These are phyloP conservation scores for Desoria tigrina DNA, from an alignment of 2,888 invertebrate species.

Conservation along the genomic window DNA sequence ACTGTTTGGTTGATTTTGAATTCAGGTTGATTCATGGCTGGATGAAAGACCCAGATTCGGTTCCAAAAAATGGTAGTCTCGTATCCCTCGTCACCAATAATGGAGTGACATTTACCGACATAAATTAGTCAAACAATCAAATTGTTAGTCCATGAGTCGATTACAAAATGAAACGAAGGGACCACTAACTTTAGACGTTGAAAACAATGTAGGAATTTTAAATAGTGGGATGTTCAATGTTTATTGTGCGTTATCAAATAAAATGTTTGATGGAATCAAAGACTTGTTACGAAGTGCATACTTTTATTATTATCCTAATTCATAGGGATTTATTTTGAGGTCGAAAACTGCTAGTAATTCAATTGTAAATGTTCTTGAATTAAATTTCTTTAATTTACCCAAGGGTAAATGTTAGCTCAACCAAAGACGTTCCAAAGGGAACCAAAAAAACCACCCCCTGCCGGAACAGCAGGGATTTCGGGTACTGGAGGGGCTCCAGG, in stretches of 20 bases:
- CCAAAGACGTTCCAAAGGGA: neutral
- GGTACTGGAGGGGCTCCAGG: neutral
- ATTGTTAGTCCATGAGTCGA: neutral
- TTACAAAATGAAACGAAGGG: conserved; percentile 13
- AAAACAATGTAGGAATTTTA: too few species aligned
- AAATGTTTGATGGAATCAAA: too few species aligned
- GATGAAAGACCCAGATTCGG: conserved; percentile 74
- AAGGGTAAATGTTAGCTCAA: too few species aligned
- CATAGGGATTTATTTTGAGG: too few species aligned
- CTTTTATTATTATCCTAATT: too few species aligned
- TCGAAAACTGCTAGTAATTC: too few species aligned
- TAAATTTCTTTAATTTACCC: too few species aligned
- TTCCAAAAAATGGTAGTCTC: conserved; percentile 79
- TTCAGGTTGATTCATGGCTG: conserved; percentile 76
- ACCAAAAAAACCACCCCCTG: neutral
- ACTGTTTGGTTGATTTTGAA: too few species aligned
- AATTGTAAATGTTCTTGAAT: too few species aligned
- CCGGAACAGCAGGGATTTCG: neutral
- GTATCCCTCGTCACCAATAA: conserved; percentile 85
- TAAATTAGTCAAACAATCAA: conserved; percentile 14
- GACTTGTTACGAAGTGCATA: too few species aligned
- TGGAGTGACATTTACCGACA: conserved; percentile 66
- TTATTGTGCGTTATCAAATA: too few species aligned
- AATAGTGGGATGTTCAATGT: too few species aligned
- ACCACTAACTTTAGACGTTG: conserved; percentile 6